Base-by-base conservation (phyloP, 2,888 invertebrate species). In the Melitaea athalia region DNA sequence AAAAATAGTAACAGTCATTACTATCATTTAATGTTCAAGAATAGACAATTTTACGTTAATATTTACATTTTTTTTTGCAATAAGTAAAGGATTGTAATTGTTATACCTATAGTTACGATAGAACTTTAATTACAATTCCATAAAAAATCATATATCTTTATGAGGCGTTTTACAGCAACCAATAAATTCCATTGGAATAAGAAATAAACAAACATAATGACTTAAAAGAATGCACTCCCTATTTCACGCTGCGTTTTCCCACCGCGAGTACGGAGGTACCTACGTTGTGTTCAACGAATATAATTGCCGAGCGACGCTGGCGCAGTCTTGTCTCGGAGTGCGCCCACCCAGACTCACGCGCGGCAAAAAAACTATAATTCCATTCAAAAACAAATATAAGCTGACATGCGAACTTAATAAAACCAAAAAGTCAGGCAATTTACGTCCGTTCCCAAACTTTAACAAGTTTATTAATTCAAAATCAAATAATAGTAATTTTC, bases 391-490 rank as follows among this genome's bases (percentile, higher is more conserved):
- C 92, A 90, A 91, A 92, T 91, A 91, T 86, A 91, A 81, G 81
- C 89, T 88, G 86, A 85, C 88, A 88, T 85, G 89, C 88, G 84
- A 89, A 88, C 89, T 87, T 82, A 92, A 91, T 87, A 92, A 91
- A 90, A 91, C 86, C 84, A 91, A 88, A 89, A 87, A 85, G 73
- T 78, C 82, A 79, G 81, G 85, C 86, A 89, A 91, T 90, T 90
- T 88, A 89, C 90, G 87, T 89, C 81, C 85, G 85, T 85, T 88
- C 85, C 89, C 85, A 89, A 89, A 88, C 87, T 86, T 85, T 91
- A 92, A 92, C 92, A 91, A 92, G 92, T 92, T 91, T 92, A 93
- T 92, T 92, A 92, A 92, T 91, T 90, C 86, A 83, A 86, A 87
- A 90, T 86, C 86, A 88, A 91, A 92, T 91, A 91, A 89, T 92